A percentile compares a stretch with the other conserved stretches of the same genome.
Conservation (phyloP, 2,113 vertebrate species). For the Solea solea region DNA sequence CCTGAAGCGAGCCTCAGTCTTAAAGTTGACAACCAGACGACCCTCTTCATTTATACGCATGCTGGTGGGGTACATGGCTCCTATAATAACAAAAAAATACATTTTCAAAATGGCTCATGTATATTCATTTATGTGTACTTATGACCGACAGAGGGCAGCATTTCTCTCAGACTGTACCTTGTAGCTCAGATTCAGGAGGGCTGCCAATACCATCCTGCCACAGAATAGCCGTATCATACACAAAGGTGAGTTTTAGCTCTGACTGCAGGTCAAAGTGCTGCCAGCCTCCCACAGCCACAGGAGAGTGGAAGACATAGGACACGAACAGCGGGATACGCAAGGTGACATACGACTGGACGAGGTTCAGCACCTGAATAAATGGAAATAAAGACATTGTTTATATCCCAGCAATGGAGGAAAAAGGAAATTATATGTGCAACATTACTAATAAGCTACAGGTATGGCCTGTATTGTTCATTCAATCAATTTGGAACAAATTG, state of each 20-base stretch:
- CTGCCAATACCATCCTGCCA: conserved; percentile 85
- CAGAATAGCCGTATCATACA: conserved; percentile 84
- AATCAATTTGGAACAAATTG: too few species aligned
- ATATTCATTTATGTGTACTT: background rate
- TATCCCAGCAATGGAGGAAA: background rate
- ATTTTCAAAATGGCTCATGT: background rate
- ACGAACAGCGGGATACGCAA: conserved; percentile 79
- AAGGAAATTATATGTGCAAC: background rate
- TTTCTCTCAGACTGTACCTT: conserved; percentile 63
- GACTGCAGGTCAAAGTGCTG: conserved; percentile 86
- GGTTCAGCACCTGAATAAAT: conserved; percentile 79
- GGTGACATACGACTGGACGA: conserved; percentile 84
- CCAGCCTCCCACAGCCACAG: conserved; percentile 81
- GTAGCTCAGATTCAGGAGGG: conserved; percentile 82
- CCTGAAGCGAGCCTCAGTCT: conserved; percentile 78
- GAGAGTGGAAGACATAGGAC: conserved; percentile 84
- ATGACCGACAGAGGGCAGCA: conserved; percentile 4
- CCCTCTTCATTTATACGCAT: conserved; percentile 83
- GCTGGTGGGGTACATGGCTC: conserved; percentile 83
- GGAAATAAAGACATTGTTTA: background rate
- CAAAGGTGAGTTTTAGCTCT: conserved; percentile 84
- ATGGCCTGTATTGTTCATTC: background rate
- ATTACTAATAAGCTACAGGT: background rate
- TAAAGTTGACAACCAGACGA: conserved; percentile 81
- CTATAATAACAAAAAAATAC: conserved; percentile 52